Percentiles rank a stretch among this genome's conserved stretches.
Evolutionary conservation across 2,113 vertebrate genomes (phyloP).

Genomic region (Proteles cristata): DNA sequence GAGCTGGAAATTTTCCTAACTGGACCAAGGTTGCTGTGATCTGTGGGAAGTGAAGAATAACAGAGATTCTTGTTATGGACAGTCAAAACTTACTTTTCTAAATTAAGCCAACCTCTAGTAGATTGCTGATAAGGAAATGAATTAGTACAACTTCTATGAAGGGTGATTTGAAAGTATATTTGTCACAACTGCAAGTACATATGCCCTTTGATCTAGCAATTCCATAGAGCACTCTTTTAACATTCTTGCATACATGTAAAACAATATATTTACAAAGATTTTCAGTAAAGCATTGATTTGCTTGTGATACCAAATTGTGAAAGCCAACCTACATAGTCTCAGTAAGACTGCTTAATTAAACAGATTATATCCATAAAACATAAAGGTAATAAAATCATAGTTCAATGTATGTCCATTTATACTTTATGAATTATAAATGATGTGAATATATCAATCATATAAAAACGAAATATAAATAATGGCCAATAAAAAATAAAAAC

Average conservation of each 20-base stretch:
- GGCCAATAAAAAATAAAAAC: too few species aligned
- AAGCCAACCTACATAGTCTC: neutral
- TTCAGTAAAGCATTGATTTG: neutral
- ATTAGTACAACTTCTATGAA: neutral
- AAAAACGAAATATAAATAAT: neutral
- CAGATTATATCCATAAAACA: neutral
- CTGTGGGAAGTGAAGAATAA: neutral
- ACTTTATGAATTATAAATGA: neutral
- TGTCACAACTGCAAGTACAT: neutral
- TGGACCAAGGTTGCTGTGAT: neutral
- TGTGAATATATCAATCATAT: neutral
- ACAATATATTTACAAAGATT: neutral
- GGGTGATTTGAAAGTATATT: neutral
- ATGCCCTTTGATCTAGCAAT: neutral
- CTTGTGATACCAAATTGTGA: neutral
- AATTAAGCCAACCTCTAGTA: neutral
- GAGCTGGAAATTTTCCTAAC: neutral
- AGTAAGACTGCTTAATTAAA: neutral
- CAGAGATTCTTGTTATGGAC: neutral
- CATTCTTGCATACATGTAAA: neutral
- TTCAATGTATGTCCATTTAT: neutral
- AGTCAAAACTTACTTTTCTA: too few species aligned
- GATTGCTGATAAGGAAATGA: neutral
- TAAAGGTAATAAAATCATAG: neutral
- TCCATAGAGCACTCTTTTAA: neutral